Percentiles rank a stretch among this genome's conserved stretches.
Evolutionary conservation across 1,140 invertebrate genomes (phyloP).

Genomic region (Carcinoscorpius rotundicauda): DNA sequence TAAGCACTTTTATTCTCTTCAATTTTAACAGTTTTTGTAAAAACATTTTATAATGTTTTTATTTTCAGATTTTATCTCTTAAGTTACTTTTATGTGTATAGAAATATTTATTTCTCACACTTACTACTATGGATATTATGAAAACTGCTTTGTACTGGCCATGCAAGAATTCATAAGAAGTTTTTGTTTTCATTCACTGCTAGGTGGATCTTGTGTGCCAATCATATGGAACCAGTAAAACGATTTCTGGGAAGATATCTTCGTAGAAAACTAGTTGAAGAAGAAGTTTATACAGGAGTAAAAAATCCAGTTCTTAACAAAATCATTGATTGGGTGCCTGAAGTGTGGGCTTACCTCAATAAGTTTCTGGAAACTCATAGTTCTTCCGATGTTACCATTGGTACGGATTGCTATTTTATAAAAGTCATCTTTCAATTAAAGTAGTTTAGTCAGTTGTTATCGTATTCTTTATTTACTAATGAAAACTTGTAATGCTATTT

Average conservation of each 20-base stretch:
- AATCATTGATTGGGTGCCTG: conserved; percentile 86
- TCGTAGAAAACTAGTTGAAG: conserved; percentile 67
- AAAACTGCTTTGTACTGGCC: too few relatives aligned
- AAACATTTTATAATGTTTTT: too few relatives aligned
- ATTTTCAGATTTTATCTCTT: too few relatives aligned
- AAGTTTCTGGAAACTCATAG: conserved; percentile 91
- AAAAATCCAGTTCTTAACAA: conserved; percentile 63
- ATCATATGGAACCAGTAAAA: conserved; percentile 95
- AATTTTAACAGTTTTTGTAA: too few relatives aligned
- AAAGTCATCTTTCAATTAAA: background rate
- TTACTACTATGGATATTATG: too few relatives aligned
- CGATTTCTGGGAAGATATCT: conserved; percentile 84
- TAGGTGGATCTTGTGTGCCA: conserved; percentile 75
- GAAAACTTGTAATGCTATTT: too few relatives aligned
- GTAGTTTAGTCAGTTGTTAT: too few relatives aligned
- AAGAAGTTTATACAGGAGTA: conserved; percentile 58
- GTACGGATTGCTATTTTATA: conserved; percentile 34
- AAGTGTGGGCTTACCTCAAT: conserved; percentile 88
- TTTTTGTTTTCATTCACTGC: background rate
- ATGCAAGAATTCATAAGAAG: too few relatives aligned
- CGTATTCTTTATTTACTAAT: too few relatives aligned
- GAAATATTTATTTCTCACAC: too few relatives aligned
- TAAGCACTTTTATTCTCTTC: too few relatives aligned
- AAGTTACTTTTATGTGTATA: too few relatives aligned
- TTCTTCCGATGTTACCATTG: conserved; percentile 90